Evolutionary conservation across 2,113 vertebrate genomes (phyloP), one percentile per base, ranked within the genome.

Genomic region (Gulo gulo): DNA sequence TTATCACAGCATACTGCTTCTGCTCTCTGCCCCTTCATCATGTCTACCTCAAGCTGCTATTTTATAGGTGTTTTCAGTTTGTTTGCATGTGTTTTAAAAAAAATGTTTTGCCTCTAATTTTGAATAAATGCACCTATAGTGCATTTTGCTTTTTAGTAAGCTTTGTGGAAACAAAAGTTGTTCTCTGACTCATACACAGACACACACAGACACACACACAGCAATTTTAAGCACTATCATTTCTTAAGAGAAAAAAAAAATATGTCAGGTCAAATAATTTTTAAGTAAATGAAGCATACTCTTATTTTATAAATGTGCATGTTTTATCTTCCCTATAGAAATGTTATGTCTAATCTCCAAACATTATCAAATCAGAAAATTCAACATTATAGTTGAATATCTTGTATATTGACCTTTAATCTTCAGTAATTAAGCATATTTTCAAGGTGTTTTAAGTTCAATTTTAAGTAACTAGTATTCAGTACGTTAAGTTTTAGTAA

Each of bases 341-440:
- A 92, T 95, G 78, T 87, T 96, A 50, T 83, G 55, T 50, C 21
- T 71, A 88, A 95, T 87, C 52, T 52, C 50, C 91, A 98, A 96
- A 79, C 36, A 67, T 97, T 98, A 97, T 96, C 47, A 97, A 98
- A 90, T 86, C 3, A 97, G 89, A 94, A 98, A 98, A 55, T 86
- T 97, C 69, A 57, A 92, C 92, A 88, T 91, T 96, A 67, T 69
- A 86, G 67, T 86, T 84, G 11, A 81, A 80, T 90, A 78, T 36
- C 52, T 90, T 98, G 61, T 57, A 95, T 31, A 59, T 59, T 97
- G 82, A 89, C 47, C 7, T 97, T 93, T 97, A 93, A 1, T 24
- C 20, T 96, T 96, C 4, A 59, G 16, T 6, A 57, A 74, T 81
- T 71, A 71, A 73, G 0, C 34, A 63, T 61, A 98, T 98, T 94